Base-by-base conservation (phyloP, 2,113 vertebrate species). In the Lagopus muta region DNA sequence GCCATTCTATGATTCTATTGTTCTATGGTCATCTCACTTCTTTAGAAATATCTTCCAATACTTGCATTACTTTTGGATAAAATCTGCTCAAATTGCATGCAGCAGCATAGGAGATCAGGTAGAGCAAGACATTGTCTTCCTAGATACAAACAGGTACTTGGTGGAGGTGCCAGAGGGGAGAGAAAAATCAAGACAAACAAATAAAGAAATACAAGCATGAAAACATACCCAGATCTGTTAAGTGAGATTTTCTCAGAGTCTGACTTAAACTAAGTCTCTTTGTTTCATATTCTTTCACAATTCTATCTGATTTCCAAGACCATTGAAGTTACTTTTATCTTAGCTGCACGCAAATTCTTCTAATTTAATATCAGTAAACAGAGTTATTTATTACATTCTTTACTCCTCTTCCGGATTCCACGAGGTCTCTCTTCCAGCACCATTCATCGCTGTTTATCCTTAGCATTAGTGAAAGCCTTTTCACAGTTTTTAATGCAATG, bases 141-240 rank as follows among this genome's bases (percentile, higher is more conserved):
- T n/a, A 32, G 25, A 10, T n/a, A 60, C 48, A 80, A 79, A 5
- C 4, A 45, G 12, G 9, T 50, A 55, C 32, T 13, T 64, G 17
- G 17, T 8, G 1, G 28, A 69, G 45, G 43, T 69, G 66, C 43
- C 10, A 2, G 8, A 6, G 7, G 4, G 8, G 21, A 4, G n/a
- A 54, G 74, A 60, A 17, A 69, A 64, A 64, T 36, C 38, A 64
- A 7, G 61, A 40, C 27, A 89, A 94, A 3, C 3, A 78, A 90
- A 45, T 80, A 57, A 52, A 84, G 45, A 77, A 75, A 67, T 81
- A 3, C 5, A n/a, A 25, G 7, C 45, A 12, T 50, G 13, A 92
- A 82, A 85, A 69, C 43, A 42, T 7, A 64, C 30, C 0, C 0
- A 1, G 0, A 24, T 50, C 1, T 60, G 16, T 64, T 67, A 92